Base-by-base conservation (phyloP, 2,888 invertebrate species). In the Smittia sp. region DNA sequence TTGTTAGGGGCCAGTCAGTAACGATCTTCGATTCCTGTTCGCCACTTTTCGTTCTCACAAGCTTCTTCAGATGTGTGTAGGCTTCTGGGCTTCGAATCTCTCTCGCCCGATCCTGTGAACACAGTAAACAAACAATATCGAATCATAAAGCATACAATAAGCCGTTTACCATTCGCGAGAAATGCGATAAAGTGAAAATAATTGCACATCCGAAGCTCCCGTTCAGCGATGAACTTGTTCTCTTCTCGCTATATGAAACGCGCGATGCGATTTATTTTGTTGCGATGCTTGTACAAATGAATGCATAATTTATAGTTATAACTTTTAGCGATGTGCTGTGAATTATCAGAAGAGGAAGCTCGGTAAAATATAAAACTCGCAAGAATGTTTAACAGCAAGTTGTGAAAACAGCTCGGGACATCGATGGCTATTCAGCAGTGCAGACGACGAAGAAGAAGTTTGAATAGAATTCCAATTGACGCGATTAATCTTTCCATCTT, bases 291-390 rank as follows among this genome's bases (percentile, higher is more conserved):
- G 41, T 20, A 46, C 68, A 68, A 68, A 68, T 68, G 38, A 68
- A 68, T 46, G 68, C 22, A 68, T 68, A 41, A 68, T 68, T 68
- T 68, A 68, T 68, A 46, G 32, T 68, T 32, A n/a, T 24, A 68
- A 41, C 46, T 68, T 68, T 68, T 68, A 41, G 68, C 68, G 24
- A 46, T 38, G 41, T 41, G 52, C 22, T 68, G 46, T 46, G 38
- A 68, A 68, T 46, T 15, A 15, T 13, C 52, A 46, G 3, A 46
- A 46, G 52, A n/a, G 52, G 52, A 46, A 15, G 52, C 32, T 32
- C 32, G n/a, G n/a, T n/a, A n/a, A n/a, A n/a, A n/a, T n/a, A n/a
- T n/a, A n/a, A n/a, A n/a, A n/a, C n/a, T 32, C 32, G 9, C 32
- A 32, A 32, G 32, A 32, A 32, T 32, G 32, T 32, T 32, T 32